A percentile compares a stretch with the other conserved stretches of the same genome.
Conservation (phyloP, 2,888 invertebrate species). For the Odontothrips loti region DNA sequence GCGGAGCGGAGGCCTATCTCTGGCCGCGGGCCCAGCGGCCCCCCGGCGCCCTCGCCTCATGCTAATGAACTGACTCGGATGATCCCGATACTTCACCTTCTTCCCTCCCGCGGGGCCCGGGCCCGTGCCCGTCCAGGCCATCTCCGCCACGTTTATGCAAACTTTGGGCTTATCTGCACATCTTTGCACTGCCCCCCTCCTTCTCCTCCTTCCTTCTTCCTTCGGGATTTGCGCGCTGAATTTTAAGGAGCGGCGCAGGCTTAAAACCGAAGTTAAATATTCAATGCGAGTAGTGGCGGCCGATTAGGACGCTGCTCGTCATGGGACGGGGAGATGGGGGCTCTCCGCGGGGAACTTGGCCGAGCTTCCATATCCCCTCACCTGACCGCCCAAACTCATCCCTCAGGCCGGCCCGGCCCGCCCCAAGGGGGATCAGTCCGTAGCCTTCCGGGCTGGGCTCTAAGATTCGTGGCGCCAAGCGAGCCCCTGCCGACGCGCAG, state of each 20-base stretch:
- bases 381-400: background rate
- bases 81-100: background rate
- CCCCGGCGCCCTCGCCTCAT: background rate
- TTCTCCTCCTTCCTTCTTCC: background rate
- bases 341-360: background rate
- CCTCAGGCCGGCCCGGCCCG: background rate
- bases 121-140: background rate
- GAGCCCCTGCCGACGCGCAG: too few species aligned
- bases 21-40: background rate
- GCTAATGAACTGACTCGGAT: background rate
- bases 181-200: background rate
- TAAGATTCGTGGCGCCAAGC: too few species aligned
- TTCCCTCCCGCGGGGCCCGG: background rate
- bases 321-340: background rate
- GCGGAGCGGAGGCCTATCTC: too few species aligned
- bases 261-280: background rate
- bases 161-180: conserved; percentile 14
- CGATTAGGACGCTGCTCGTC: background rate
- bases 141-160: conserved; percentile 3
- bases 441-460: too few species aligned
- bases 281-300: conserved; percentile 16
- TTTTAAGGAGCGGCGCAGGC: background rate
- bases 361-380: background rate
- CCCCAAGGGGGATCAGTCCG: too few species aligned
- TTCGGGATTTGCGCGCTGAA: conserved; percentile 4